Evolutionary conservation across 2,888 invertebrate species (phyloP), one percentile per base, ranked within the genome.

Genomic region (Mamestra brassicae): DNA sequence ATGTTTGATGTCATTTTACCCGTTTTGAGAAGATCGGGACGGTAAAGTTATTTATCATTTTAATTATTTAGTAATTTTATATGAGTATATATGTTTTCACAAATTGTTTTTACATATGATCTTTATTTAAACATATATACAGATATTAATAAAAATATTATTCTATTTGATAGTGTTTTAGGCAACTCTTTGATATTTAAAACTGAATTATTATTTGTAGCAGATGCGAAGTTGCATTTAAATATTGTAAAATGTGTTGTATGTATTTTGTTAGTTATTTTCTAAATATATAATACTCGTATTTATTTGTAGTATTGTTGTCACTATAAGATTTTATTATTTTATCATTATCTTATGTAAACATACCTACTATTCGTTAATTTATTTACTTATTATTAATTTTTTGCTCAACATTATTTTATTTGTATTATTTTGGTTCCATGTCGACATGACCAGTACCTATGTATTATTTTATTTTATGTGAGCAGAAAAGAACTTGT

Each of bases 1-100:
- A 52, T 66, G 13, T 76, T 80, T 26, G 52, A 76, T 67, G 45
- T 72, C 13, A 70, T 82, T 17, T 42, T 82, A 34, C 70, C 81
- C 4, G 64, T 76, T 55, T 70, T 82, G 42, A 80, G 63, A 61
- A 67, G 72, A 55, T 76, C 83, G 0, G 63, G 15, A 26, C n/a
- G 13, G 1, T 82, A 64, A 68, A 60, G 36, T 36, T 36, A 13
- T 54, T 0, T 47, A 54, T 38, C 36, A 58, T 38, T 0, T 11
- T 34, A 4, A 26, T 4, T 38, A 4, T 60, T 26, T 26, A 26
- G 26, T 26, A 26, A 26, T 26, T 26, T 26, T 26, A 26, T 26
- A 26, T 26, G 26, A 26, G 26, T 26, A 26, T 26, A 26, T 1
- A 26, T 26, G 26, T 26, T 26, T 26, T 1, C 26, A 26, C 26